Percentiles rank a stretch among this genome's conserved stretches.
Evolutionary conservation across 2,888 invertebrate genomes (phyloP).

Genomic region (Drosophila buzzatii): DNA sequence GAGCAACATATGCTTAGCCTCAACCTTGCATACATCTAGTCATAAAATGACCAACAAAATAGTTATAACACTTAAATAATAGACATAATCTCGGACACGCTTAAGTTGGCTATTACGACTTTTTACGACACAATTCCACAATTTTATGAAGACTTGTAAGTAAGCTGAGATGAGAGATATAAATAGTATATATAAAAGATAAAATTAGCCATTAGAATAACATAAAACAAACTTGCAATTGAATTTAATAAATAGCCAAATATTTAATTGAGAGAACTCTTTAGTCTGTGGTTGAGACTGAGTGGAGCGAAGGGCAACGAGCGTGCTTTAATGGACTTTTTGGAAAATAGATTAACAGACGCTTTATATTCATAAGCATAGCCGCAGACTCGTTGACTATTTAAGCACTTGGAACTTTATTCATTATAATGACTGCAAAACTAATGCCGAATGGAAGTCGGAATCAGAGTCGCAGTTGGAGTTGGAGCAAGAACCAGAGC

Average conservation of each 20-base stretch:
- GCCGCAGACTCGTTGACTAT: constrained; percentile 20
- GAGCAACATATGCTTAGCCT: no score
- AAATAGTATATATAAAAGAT: background rate
- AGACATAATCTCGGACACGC: background rate
- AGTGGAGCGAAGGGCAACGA: constrained; percentile 5
- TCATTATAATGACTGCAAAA: constrained; percentile 70
- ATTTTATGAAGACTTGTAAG: background rate
- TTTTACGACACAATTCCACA: constrained; percentile 5
- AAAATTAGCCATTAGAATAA: background rate
- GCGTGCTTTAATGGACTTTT: constrained; percentile 56
- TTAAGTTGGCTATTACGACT: background rate
- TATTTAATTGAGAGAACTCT: constrained; percentile 43
- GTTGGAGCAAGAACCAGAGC: background rate
- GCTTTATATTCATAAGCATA: constrained; percentile 74
- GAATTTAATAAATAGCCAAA: constrained; percentile 64
- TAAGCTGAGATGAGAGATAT: background rate
- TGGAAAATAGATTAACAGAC: constrained; percentile 74
- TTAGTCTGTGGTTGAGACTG: constrained; percentile 43
- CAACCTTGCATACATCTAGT: background rate
- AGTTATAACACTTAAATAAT: background rate
- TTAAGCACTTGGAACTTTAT: constrained; percentile 68
- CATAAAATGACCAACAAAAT: background rate
- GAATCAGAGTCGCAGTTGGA: background rate
- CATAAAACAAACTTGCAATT: constrained; percentile 13
- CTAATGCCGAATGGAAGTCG: constrained; percentile 46